Evolutionary conservation across 2,113 vertebrate genomes (phyloP).

Genomic region (Sitta europaea): DNA sequence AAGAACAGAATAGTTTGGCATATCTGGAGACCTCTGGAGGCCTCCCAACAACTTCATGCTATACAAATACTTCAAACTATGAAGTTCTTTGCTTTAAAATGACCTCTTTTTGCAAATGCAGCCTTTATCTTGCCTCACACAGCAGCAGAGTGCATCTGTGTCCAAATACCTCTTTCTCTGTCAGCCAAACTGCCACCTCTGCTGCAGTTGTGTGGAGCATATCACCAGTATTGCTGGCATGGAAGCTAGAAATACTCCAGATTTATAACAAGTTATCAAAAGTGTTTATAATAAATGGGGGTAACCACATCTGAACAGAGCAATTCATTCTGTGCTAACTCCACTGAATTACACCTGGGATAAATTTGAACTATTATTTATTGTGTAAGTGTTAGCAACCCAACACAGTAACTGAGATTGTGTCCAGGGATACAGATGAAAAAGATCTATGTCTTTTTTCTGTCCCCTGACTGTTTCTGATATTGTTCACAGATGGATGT

Average conservation of each 20-base stretch:
- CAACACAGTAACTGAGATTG: not conserved
- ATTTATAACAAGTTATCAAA: constrained; percentile 23
- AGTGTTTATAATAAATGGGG: not conserved
- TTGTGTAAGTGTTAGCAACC: not conserved
- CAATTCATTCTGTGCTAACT: not conserved
- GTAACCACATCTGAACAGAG: not conserved
- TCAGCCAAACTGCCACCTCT: not conserved
- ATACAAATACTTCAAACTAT: not conserved
- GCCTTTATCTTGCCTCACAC: not conserved
- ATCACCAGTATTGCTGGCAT: not conserved
- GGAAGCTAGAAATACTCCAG: not conserved
- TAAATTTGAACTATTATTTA: constrained; percentile 23
- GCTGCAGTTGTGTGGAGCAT: not conserved
- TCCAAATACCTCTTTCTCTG: not conserved
- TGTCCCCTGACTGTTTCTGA: not conserved
- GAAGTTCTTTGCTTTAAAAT: not conserved
- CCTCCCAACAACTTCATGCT: not conserved
- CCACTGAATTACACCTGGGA: not conserved
- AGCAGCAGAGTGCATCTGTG: not conserved
- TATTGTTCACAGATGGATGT: not conserved
- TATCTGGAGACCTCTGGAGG: not conserved
- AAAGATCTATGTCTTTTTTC: not conserved
- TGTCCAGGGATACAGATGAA: not conserved
- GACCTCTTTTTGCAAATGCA: not conserved
- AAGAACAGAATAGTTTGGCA: not conserved